Evolutionary conservation across 1,140 invertebrate genomes (phyloP), one percentile per base, ranked within the genome.

Genomic region (Kradibia gibbosae): DNA sequence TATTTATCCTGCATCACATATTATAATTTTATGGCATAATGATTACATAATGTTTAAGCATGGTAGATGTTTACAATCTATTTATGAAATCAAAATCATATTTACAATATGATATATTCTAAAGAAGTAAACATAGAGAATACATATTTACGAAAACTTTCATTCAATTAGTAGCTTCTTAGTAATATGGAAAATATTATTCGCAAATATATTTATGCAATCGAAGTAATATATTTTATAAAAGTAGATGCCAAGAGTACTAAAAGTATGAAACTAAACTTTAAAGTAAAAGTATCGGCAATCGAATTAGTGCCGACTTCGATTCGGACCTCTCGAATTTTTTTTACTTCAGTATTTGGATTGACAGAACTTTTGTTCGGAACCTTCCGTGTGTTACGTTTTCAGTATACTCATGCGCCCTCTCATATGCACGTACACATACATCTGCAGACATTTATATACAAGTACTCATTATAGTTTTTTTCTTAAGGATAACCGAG

Each of bases 241-340:
- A 45, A 45, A 45, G 13, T 45, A 53, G 20, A n/a, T n/a, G n/a
- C 15, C 13, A 20, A 53, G 50, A 20, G 22, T 3, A 53, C 20
- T 53, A 5, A 53, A 53, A 53, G 20, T 53, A 53, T 11, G 15
- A 17, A 53, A 8, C 13, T 17, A 53, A 53, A 13, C 17, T 65
- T 15, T 31, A 39, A 22, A 25, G 13, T 31, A 36, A 25, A 1
- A 3, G 34, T 3, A 8, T 0, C 31, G 4, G 1, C 36, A 65
- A 53, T 20, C 31, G 53, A 50, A n/a, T 22, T 57, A 17, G 39
- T 50, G 53, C 25, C 73, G 42, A 57, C 28, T 60, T 60, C 11
- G 53, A 75, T 75, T 50, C 55, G 31, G 50, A 74, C 25, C 55
- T 45, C 20, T 62, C 55, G 42, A 48, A 62, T 31, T 42, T 48